Conservation (phyloP, 2,888 invertebrate genomes). For the Eupithecia centaureata region DNA sequence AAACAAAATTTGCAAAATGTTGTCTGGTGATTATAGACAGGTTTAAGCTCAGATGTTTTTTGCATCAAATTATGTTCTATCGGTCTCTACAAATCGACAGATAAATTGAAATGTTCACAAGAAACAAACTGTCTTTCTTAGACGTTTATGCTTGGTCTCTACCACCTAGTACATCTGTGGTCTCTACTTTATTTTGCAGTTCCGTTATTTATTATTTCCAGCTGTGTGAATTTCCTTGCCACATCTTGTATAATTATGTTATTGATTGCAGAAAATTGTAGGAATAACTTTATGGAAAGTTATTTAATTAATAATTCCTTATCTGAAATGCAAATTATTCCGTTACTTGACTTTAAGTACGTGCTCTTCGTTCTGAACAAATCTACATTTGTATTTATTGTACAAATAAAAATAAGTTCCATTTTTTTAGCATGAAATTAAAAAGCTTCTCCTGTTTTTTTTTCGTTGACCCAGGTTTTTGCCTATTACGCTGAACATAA, state of each 20-base stretch:
- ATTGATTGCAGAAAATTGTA: background rate
- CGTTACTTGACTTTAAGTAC: background rate
- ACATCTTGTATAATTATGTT: background rate
- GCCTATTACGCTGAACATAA: background rate
- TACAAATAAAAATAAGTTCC: background rate
- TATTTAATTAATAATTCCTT: background rate
- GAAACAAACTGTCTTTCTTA: background rate
- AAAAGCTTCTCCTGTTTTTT: background rate
- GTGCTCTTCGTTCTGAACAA: background rate
- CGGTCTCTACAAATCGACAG: background rate
- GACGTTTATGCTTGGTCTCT: background rate
- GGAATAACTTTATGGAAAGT: background rate
- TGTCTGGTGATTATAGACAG: background rate
- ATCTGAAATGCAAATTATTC: background rate
- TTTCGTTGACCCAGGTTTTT: background rate
- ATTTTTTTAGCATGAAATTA: background rate
- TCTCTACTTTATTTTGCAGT: background rate
- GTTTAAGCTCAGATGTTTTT: background rate
- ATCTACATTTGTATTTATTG: background rate
- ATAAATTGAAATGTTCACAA: background rate
- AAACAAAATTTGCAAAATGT: background rate
- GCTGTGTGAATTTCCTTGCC: background rate
- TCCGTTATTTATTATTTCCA: background rate
- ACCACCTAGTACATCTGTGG: no score
- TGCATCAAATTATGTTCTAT: no score